A percentile compares a stretch with the other conserved stretches of the same genome.
Conservation (phyloP, 2,888 invertebrate genomes). For the Apoderus coryli region DNA sequence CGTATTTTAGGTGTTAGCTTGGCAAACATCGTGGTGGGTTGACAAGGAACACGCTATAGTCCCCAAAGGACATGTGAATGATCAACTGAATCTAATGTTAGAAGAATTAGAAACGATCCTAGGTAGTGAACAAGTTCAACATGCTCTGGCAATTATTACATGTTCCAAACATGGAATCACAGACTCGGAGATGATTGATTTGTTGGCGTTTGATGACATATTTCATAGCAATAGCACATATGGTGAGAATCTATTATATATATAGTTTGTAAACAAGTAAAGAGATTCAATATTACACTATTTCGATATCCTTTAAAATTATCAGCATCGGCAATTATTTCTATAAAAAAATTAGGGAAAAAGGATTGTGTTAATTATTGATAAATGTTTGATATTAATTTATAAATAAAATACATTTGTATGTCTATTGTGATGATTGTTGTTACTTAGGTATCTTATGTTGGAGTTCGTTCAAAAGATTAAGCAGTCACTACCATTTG, state of each 20-base stretch:
- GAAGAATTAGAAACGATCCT: conserved; percentile 54
- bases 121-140: conserved; percentile 47
- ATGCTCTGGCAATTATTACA: conserved; percentile 56
- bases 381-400: conserved; percentile 2
- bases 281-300: no score
- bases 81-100: conserved; percentile 52
- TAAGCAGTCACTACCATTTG: no score
- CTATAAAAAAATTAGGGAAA: no score
- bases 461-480: no score
- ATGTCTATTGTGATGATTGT: no score
- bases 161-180: conserved; percentile 65
- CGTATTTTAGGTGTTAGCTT: conserved; percentile 43
- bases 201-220: conserved; percentile 46
- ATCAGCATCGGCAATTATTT: no score
- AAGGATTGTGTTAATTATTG: no score
- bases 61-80: conserved; percentile 39
- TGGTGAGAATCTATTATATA: no score
- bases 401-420: no score
- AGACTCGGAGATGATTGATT: conserved; percentile 66
- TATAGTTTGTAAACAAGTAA: no score
- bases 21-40: conserved; percentile 46
- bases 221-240: conserved; percentile 50
- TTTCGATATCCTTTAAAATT: no score
- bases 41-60: conserved; percentile 40
- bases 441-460: no score